phyloP scores from a whole-genome alignment of 1,140 invertebrate species.

The Gonioctena quinquepunctata region DNA sequence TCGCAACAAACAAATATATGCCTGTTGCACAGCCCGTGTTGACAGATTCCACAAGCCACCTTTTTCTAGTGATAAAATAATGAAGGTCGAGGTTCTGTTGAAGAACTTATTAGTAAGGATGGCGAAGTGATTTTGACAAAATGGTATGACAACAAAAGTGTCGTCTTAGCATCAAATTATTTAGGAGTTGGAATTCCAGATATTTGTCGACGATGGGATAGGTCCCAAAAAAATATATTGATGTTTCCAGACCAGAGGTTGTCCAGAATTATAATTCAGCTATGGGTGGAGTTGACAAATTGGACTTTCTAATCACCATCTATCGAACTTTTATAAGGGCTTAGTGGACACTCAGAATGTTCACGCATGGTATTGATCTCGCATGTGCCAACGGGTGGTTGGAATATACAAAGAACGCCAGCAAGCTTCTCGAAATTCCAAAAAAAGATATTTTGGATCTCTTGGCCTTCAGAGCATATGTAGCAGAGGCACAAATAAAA shows the following conservation, averaged over 20 bases:
- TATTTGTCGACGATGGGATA: conserved; percentile 17
- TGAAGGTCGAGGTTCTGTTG: background rate
- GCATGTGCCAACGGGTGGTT: conserved; percentile 41
- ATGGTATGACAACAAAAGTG: conserved; percentile 25
- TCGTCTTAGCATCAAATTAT: conserved; percentile 54
- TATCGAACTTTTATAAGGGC: conserved; percentile 45
- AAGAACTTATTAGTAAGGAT: background rate
- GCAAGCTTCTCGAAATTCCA: conserved; percentile 10
- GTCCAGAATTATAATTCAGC: conserved; percentile 48
- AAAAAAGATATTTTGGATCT: conserved; percentile 25
- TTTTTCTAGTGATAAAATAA: conserved; percentile 45
- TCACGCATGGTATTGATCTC: conserved; percentile 46
- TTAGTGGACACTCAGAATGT: conserved; percentile 47
- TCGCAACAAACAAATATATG: conserved; percentile 48
- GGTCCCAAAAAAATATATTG: conserved; percentile 32
- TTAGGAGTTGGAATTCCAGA: conserved; percentile 17
- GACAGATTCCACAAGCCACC: conserved; percentile 50
- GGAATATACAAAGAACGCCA: conserved; percentile 36
- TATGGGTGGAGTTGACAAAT: conserved; percentile 54
- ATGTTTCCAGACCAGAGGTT: conserved; percentile 47
- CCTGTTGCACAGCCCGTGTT: conserved; percentile 46
- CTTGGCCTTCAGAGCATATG: conserved; percentile 10
- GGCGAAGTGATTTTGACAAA: background rate
- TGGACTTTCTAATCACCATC: conserved; percentile 39
- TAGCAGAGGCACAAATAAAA: conserved; percentile 5